These are phyloP conservation scores for Hydraecia micacea DNA, from an alignment of 2,888 invertebrate genomes.

Conservation along the genomic window DNA sequence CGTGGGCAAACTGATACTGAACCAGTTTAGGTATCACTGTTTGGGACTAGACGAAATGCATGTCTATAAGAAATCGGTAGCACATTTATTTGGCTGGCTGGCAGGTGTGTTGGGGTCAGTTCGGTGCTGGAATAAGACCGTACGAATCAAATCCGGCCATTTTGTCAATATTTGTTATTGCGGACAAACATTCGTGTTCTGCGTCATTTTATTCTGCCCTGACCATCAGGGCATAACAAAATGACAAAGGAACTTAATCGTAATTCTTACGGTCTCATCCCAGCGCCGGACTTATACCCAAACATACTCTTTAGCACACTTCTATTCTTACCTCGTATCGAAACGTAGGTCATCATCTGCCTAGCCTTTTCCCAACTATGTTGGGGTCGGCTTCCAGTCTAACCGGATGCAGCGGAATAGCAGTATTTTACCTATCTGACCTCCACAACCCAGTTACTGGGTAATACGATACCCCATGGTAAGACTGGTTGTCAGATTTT, in stretches of 20 bases:
- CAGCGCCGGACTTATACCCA: not conserved
- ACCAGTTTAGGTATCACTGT: not conserved
- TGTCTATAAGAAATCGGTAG: not conserved
- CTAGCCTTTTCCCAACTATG: no score
- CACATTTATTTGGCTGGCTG: not conserved
- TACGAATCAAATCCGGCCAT: not conserved
- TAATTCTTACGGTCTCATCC: not conserved
- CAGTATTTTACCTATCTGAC: no score
- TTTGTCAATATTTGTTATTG: not conserved
- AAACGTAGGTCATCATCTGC: no score
- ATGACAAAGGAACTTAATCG: not conserved
- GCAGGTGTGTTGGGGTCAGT: not conserved
- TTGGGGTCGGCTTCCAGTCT: no score
- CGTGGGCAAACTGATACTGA: not conserved
- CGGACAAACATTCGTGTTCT: not conserved
- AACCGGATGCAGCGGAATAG: no score
- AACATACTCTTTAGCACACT: not conserved
- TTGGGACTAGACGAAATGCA: not conserved
- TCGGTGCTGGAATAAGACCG: not conserved
- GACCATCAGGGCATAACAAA: not conserved
- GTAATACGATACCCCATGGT: no score
- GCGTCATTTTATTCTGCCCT: not conserved
- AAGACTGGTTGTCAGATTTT: no score
- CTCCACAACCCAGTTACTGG: no score
- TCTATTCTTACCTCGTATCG: not conserved